Evolutionary conservation across 2,888 invertebrate species (phyloP).

Genomic region (Balanococcus diminutus): DNA sequence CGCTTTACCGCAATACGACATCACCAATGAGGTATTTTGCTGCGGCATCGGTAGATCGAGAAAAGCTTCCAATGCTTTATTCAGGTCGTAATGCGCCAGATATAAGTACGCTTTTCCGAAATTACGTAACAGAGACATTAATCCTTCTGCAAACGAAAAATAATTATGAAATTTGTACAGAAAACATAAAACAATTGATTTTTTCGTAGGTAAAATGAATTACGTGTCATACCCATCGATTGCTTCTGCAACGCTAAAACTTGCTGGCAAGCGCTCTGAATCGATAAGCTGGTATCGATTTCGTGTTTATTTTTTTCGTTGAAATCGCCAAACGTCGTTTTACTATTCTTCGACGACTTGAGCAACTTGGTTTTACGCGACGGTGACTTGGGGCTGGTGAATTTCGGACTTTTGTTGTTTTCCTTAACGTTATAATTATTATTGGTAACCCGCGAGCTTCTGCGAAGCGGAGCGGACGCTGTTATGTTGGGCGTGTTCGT

Average conservation of each 20-base stretch:
- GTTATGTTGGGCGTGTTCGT: constrained; percentile 63
- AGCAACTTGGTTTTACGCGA: constrained; percentile 85
- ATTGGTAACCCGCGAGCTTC: constrained; percentile 86
- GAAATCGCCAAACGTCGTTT: constrained; percentile 63
- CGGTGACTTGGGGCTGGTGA: constrained; percentile 87
- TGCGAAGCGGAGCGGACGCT: constrained; percentile 68
- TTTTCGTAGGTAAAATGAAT: constrained; percentile 54
- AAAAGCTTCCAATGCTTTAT: constrained; percentile 80
- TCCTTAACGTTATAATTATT: constrained; percentile 77
- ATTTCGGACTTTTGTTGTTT: constrained; percentile 88
- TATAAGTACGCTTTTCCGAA: constrained; percentile 84
- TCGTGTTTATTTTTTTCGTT: constrained; percentile 63
- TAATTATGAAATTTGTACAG: not conserved
- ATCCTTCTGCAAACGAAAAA: constrained; percentile 68
- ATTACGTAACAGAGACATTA: constrained; percentile 79
- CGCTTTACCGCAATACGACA: constrained; percentile 85
- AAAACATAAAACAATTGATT: not conserved
- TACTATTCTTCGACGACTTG: constrained; percentile 70
- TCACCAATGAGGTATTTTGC: constrained; percentile 87
- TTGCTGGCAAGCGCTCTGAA: constrained; percentile 57
- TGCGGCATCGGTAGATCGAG: constrained; percentile 83
- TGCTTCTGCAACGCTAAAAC: constrained; percentile 61
- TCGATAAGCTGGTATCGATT: constrained; percentile 40
- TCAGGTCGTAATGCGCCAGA: constrained; percentile 83
- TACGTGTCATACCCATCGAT: constrained; percentile 63